Conservation (phyloP, 2,888 invertebrate genomes). For the Teleiodes luculella region DNA sequence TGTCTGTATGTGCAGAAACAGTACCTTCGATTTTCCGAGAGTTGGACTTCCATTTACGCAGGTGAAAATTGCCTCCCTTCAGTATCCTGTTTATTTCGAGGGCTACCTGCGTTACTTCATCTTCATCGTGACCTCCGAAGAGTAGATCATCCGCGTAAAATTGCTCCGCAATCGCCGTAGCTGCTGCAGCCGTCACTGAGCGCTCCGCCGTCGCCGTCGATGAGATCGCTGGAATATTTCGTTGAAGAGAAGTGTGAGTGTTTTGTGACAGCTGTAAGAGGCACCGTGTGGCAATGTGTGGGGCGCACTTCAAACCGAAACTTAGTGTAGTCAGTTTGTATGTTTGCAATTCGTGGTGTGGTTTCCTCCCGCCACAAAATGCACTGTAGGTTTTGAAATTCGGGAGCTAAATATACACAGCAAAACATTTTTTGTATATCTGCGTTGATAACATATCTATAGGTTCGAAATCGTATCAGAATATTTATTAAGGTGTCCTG, state of each 20-base stretch:
- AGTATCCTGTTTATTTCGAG: background rate
- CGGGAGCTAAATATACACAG: background rate
- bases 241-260: background rate
- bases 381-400: slow-evolving; percentile 4
- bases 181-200: too few species aligned
- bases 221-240: too few species aligned
- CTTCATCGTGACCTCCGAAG: background rate
- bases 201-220: too few species aligned
- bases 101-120: background rate
- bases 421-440: slow-evolving; percentile 12
- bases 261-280: background rate
- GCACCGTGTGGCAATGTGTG: slow-evolving; percentile 3
- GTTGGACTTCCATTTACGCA: slow-evolving; percentile 14
- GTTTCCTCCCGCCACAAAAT: slow-evolving; percentile 10
- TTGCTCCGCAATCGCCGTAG: too few species aligned
- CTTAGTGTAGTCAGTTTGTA: slow-evolving; percentile 4
- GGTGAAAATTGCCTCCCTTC: background rate
- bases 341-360: background rate
- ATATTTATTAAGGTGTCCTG: slow-evolving; percentile 1
- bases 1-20: background rate
- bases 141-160: background rate
- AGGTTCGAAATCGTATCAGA: slow-evolving; percentile 6
- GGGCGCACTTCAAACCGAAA: background rate
- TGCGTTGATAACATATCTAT: slow-evolving; percentile 3
- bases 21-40: too few species aligned